Conservation (phyloP, 1,140 invertebrate genomes). For the Trinorchestia longiramus region DNA sequence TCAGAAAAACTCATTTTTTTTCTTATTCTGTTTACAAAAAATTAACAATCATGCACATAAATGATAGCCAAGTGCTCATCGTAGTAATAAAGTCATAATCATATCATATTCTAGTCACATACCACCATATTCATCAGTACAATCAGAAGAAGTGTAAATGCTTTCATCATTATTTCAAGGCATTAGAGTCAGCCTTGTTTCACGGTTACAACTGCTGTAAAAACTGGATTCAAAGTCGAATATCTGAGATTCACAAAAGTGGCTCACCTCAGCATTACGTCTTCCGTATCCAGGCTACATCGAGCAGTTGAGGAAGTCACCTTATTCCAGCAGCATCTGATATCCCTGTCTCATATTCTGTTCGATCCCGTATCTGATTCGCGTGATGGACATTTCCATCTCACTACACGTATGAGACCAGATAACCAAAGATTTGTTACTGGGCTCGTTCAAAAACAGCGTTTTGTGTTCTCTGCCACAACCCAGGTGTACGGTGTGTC, state of each 20-base stretch:
- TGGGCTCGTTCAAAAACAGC: neutral
- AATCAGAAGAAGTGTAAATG: no score
- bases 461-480: neutral
- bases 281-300: neutral
- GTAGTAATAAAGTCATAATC: no score
- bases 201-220: neutral
- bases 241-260: neutral
- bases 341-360: neutral
- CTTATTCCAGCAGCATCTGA: neutral
- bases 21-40: neutral
- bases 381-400: neutral
- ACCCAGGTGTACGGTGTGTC: constrained; percentile 84
- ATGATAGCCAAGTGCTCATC: no score
- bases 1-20: neutral
- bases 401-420: neutral
- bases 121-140: no score
- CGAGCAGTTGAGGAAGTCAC: neutral
- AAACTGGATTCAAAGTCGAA: neutral
- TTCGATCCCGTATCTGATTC: neutral
- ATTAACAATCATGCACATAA: no score
- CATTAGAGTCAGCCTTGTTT: neutral
- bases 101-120: neutral
- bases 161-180: neutral
- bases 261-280: neutral
- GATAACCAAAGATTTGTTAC: neutral